Base-by-base conservation (phyloP, 2,888 invertebrate genomes). In the Mythimna vitellina region DNA sequence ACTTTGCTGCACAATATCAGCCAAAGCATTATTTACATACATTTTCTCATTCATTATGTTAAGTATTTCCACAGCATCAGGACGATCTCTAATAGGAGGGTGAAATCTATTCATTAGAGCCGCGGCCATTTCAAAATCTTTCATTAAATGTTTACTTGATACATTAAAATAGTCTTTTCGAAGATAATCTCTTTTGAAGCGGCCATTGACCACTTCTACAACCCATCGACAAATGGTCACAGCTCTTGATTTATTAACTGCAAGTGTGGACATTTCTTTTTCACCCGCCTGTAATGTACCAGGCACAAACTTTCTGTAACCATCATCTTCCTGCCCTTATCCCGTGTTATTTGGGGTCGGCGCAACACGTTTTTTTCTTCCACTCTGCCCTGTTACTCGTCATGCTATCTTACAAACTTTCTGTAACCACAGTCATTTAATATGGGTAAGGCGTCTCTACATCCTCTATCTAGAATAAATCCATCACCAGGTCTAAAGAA, bases 281-380 rank as follows among this genome's bases (percentile, higher is more conserved):
- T 61, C 25, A 61, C 61, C 61, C 61, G 17, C 42, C 61, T 61
- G 61, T 46, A 61, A 42, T 61, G 61, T 46, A 61, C 42, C 38
- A 29, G 46, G 25, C 25, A 54, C 65, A 42, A 25, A 57, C 42
- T 25, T 56, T 29, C 57, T 42, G 42, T 56, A 65, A 42, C 65
- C 65, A 54, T 22, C n/a, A n/a, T n/a, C n/a, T n/a, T n/a, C n/a
- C n/a, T n/a, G n/a, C n/a, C n/a, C n/a, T n/a, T n/a, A n/a, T n/a
- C n/a, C n/a, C n/a, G n/a, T n/a, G n/a, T n/a, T n/a, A n/a, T n/a
- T n/a, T n/a, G n/a, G n/a, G n/a, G n/a, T n/a, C n/a, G n/a, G n/a
- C n/a, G n/a, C n/a, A n/a, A n/a, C n/a, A n/a, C n/a, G n/a, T n/a
- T n/a, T n/a, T n/a, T n/a, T n/a, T n/a, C n/a, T n/a, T n/a, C n/a